phyloP scores from a whole-genome alignment of 2,888 invertebrate species.

The Orthosia cruda region DNA sequence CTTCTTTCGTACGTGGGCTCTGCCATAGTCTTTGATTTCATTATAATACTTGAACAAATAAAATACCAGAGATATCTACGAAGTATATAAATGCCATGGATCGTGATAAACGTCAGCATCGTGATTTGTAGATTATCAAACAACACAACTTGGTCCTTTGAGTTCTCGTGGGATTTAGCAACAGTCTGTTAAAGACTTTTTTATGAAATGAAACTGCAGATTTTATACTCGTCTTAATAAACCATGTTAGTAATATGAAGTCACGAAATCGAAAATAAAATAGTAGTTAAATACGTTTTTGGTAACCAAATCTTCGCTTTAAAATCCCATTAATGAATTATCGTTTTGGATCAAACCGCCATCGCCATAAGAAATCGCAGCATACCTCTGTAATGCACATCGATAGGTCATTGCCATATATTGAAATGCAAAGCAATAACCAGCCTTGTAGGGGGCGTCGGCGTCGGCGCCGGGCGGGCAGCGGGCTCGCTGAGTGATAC shows the following conservation, averaged over 20 bases:
- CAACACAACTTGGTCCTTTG: not conserved
- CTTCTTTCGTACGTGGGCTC: too few relatives aligned
- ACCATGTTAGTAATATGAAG: not conserved
- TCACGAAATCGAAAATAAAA: not conserved
- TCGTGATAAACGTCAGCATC: not conserved
- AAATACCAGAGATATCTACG: not conserved
- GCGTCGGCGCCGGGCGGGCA: too few relatives aligned
- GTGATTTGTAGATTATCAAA: constrained; percentile 9
- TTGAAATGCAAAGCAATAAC: constrained; percentile 16
- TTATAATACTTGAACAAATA: not conserved
- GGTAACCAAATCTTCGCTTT: not conserved
- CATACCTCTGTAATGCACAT: not conserved
- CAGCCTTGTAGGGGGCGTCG: constrained; percentile 15
- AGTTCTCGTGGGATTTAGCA: constrained; percentile 1
- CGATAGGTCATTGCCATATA: constrained; percentile 23
- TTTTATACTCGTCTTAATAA: not conserved
- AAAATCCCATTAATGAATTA: not conserved
- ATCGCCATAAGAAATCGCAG: not conserved
- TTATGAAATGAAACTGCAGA: not conserved
- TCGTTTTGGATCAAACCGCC: constrained; percentile 11
- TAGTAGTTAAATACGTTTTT: not conserved
- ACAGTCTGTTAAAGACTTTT: not conserved
- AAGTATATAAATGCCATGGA: not conserved
- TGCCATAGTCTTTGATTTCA: too few relatives aligned
- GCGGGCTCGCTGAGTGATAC: not conserved